A percentile compares a stretch with the other conserved stretches of the same genome.
These are phyloP conservation scores for Mythimna pallens DNA, from an alignment of 2,888 invertebrate species.

Conservation along the genomic window DNA sequence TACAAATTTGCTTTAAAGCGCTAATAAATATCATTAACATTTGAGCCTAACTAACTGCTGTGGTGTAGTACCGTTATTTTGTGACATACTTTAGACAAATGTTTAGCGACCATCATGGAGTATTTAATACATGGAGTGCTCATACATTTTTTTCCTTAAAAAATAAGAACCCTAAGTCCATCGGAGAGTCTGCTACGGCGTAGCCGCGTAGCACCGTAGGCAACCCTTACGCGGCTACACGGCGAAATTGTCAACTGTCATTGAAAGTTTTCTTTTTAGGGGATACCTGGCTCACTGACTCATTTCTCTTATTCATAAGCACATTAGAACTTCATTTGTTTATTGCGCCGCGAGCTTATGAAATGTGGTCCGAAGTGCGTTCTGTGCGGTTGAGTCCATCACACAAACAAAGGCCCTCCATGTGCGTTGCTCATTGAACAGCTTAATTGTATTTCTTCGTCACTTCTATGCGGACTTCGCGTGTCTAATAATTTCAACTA, in stretches of 20 bases:
- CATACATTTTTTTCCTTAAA: neutral
- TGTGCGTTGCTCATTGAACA: conserved; percentile 85
- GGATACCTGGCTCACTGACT: neutral
- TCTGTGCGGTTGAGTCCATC: conserved; percentile 77
- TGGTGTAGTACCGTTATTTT: neutral
- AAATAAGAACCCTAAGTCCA: neutral
- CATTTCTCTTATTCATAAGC: neutral
- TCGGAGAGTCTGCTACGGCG: conserved; percentile 28
- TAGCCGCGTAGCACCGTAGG: conserved; percentile 33
- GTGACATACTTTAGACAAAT: neutral
- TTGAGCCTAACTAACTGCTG: conserved; percentile 42
- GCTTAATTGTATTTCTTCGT: conserved; percentile 86
- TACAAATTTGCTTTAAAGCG: conserved; percentile 83
- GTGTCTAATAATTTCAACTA: conserved; percentile 79
- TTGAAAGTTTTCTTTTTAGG: neutral
- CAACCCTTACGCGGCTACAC: conserved; percentile 10
- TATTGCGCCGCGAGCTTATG: conserved; percentile 23
- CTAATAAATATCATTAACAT: conserved; percentile 82
- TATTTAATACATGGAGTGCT: conserved; percentile 9
- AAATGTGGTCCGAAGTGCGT: conserved; percentile 62
- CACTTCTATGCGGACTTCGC: conserved; percentile 75
- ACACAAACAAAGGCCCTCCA: conserved; percentile 83
- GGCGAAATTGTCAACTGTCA: conserved; percentile 6
- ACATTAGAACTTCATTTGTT: conserved; percentile 30
- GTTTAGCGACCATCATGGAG: neutral